Percentiles rank a stretch among this genome's conserved stretches.
Conservation (phyloP, 2,797 vertebrate genomes). For the Pangasius mekongensis region DNA sequence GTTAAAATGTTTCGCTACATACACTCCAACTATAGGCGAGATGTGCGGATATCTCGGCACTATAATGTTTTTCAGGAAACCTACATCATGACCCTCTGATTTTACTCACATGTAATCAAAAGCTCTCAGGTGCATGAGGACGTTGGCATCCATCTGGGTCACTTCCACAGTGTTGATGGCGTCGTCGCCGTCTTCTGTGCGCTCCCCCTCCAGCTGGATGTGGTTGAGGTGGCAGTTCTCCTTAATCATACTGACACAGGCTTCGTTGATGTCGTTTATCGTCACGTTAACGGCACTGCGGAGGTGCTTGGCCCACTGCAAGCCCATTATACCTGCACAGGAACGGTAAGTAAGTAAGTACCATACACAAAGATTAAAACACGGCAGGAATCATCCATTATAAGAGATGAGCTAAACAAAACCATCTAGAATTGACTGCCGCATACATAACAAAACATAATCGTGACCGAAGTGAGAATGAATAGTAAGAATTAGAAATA, state of each 20-base stretch:
- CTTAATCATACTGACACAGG: conserved; percentile 88
- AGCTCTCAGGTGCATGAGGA: conserved; percentile 92
- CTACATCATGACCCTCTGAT: not conserved
- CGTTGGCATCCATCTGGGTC: conserved; percentile 95
- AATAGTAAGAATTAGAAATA: not conserved
- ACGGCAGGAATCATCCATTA: not conserved
- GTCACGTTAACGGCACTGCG: conserved; percentile 87
- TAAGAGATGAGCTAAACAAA: not conserved
- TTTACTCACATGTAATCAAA: conserved; percentile 91
- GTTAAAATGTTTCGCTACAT: not conserved
- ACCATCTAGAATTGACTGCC: not conserved
- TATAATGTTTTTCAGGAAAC: not conserved
- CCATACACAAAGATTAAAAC: not conserved
- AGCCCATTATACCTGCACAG: conserved; percentile 90
- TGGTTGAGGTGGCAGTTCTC: conserved; percentile 95
- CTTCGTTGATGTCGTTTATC: conserved; percentile 91
- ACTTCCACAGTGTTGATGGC: conserved; percentile 83
- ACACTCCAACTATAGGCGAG: no score
- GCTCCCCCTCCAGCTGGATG: conserved; percentile 80
- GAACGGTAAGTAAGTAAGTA: not conserved
- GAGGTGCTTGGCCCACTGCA: conserved; percentile 97
- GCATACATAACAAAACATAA: not conserved
- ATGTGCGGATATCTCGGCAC: not conserved
- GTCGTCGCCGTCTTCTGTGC: conserved; percentile 57
- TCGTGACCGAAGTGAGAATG: not conserved